Conservation (phyloP, 1,140 invertebrate genomes). For the Bathynomus jamesi region DNA sequence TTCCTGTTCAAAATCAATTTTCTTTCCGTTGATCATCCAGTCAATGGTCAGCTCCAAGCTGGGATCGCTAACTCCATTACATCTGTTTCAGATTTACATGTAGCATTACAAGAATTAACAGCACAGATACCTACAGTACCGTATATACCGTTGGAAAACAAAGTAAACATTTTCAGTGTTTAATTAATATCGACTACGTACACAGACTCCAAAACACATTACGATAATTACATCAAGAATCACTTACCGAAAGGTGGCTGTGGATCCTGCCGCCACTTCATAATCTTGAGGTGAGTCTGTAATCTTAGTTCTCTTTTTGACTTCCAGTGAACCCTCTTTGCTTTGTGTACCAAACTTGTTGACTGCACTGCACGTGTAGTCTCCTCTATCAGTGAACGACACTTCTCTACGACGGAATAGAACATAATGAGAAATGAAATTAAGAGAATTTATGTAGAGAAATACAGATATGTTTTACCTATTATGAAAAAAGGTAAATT, state of each 20-base stretch:
- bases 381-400: conserved; percentile 72
- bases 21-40: conserved; percentile 76
- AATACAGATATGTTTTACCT: too few species aligned
- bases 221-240: too few species aligned
- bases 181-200: too few species aligned
- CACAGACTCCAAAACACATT: too few species aligned
- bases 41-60: conserved; percentile 69
- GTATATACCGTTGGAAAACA: too few species aligned
- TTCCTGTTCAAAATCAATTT: conserved; percentile 78
- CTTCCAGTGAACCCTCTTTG: conserved; percentile 64
- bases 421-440: neutral
- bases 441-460: too few species aligned
- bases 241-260: conserved; percentile 78
- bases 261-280: conserved; percentile 77
- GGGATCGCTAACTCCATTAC: conserved; percentile 79
- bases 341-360: conserved; percentile 83
- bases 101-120: too few species aligned
- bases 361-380: conserved; percentile 81
- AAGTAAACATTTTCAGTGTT: too few species aligned
- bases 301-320: conserved; percentile 79
- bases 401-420: conserved; percentile 51
- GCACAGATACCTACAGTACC: too few species aligned
- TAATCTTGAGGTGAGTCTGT: conserved; percentile 79
- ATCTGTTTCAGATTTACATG: too few species aligned
- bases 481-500: too few species aligned